Evolutionary conservation across 2,888 invertebrate genomes (phyloP).

Genomic region (Orgyia antiqua): DNA sequence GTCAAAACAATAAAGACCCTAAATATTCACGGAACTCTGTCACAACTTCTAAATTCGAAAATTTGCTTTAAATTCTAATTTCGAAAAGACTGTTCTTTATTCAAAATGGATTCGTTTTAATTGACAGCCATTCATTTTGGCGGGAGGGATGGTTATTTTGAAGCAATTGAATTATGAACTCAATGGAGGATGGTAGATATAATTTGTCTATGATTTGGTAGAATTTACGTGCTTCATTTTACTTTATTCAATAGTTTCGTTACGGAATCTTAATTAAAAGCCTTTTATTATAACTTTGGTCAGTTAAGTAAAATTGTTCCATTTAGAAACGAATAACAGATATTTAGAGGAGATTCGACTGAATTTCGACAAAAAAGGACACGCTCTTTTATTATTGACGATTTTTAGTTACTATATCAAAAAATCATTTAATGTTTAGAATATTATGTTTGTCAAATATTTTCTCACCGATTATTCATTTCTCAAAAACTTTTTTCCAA

Average conservation of each 20-base stretch:
- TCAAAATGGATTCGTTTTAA: constrained; percentile 32
- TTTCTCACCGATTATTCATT: too few relatives aligned
- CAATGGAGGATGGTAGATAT: constrained; percentile 12
- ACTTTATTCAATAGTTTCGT: constrained; percentile 4
- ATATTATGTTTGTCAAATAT: too few relatives aligned
- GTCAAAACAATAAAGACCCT: constrained; percentile 14
- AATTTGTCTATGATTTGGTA: constrained; percentile 8
- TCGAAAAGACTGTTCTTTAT: constrained; percentile 34
- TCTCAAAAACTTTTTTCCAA: too few relatives aligned
- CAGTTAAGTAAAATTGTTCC: too few relatives aligned
- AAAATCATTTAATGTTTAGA: too few relatives aligned
- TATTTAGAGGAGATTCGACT: too few relatives aligned
- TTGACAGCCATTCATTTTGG: constrained; percentile 26
- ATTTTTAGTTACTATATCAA: too few relatives aligned
- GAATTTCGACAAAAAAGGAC: too few relatives aligned
- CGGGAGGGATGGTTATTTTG: constrained; percentile 19
- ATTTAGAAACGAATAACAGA: too few relatives aligned
- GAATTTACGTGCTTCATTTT: constrained; percentile 1
- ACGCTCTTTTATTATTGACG: too few relatives aligned
- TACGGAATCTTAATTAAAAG: not conserved
- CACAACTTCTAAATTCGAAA: constrained; percentile 22
- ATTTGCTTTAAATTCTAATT: constrained; percentile 29
- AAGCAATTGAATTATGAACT: constrained; percentile 24
- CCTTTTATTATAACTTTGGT: not conserved
- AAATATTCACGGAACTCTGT: constrained; percentile 17